phyloP scores from a whole-genome alignment of 2,888 invertebrate genomes.

The Macropis europaea region DNA sequence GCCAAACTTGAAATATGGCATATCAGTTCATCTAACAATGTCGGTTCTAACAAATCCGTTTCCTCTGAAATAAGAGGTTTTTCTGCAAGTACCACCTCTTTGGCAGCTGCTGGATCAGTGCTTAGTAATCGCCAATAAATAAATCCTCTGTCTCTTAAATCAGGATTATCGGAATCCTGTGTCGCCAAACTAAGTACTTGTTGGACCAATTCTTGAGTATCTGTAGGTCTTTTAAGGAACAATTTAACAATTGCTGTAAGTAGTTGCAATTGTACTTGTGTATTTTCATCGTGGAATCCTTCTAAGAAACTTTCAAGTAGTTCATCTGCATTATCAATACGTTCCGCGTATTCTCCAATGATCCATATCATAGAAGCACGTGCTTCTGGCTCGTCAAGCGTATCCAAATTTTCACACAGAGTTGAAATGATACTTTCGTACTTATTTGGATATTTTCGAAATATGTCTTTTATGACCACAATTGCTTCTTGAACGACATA shows the following conservation, averaged over 20 bases:
- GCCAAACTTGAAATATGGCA: constrained; percentile 99
- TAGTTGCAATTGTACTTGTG: constrained; percentile 97
- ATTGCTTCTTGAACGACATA: constrained; percentile 99
- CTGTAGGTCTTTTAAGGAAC: constrained; percentile 98
- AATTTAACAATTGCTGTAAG: constrained; percentile 99
- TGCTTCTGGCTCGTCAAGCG: constrained; percentile 99
- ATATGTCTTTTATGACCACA: constrained; percentile 99
- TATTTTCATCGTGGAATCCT: constrained; percentile 98
- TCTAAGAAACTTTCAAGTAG: constrained; percentile 98
- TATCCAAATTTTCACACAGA: constrained; percentile 98
- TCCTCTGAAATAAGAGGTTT: constrained; percentile 99
- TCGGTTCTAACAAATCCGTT: constrained; percentile 98
- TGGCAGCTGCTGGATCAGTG: constrained; percentile 99
- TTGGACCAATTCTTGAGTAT: constrained; percentile 99
- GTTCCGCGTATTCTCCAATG: constrained; percentile 98
- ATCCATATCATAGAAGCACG: constrained; percentile 98
- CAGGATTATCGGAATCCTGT: constrained; percentile 98
- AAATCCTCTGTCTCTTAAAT: constrained; percentile 98
- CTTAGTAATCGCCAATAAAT: constrained; percentile 99
- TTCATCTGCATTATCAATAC: constrained; percentile 99
- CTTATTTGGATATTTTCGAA: constrained; percentile 99
- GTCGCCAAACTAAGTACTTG: constrained; percentile 95
- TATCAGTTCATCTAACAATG: constrained; percentile 97
- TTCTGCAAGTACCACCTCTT: constrained; percentile 99
- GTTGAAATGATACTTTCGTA: constrained; percentile 99